phyloP scores from a whole-genome alignment of 2,888 invertebrate genomes.

The Diadegma fenestrale region DNA sequence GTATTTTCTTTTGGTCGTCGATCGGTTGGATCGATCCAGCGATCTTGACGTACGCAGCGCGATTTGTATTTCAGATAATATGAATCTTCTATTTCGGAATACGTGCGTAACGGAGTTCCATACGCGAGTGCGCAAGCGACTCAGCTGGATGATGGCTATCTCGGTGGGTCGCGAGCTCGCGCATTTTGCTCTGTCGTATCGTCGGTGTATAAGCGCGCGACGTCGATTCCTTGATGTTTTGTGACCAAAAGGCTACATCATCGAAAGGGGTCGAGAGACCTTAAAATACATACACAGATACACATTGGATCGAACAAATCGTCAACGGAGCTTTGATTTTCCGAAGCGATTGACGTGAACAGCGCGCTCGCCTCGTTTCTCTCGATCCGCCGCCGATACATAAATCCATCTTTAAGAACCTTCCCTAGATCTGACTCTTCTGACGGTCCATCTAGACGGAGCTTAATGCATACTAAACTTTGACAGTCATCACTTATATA shows the following conservation, averaged over 20 bases:
- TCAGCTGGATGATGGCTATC: conserved; percentile 49
- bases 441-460: conserved; percentile 37
- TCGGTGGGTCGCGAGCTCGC: conserved; percentile 50
- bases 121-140: conserved; percentile 17
- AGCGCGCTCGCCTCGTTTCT: conserved; percentile 42
- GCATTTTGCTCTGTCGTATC: conserved; percentile 41
- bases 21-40: conserved; percentile 45
- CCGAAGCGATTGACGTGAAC: conserved; percentile 61
- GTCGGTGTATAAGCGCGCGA: neutral
- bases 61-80: conserved; percentile 67
- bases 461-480: conserved; percentile 51
- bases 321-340: conserved; percentile 59
- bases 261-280: conserved; percentile 54
- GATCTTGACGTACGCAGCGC: conserved; percentile 45
- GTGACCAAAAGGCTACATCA: conserved; percentile 41
- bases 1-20: conserved; percentile 33
- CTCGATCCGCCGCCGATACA: conserved; percentile 76
- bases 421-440: conserved; percentile 48
- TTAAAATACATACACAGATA: conserved; percentile 7
- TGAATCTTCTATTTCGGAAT: conserved; percentile 69
- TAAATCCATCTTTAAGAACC: conserved; percentile 80
- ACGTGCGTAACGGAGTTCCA: conserved; percentile 62
- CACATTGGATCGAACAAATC: conserved; percentile 36
- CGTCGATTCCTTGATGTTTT: conserved; percentile 30
- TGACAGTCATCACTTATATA: conserved; percentile 52